Evolutionary conservation across 1,140 invertebrate species (phyloP).

Genomic region (Drosophila bipectinata): DNA sequence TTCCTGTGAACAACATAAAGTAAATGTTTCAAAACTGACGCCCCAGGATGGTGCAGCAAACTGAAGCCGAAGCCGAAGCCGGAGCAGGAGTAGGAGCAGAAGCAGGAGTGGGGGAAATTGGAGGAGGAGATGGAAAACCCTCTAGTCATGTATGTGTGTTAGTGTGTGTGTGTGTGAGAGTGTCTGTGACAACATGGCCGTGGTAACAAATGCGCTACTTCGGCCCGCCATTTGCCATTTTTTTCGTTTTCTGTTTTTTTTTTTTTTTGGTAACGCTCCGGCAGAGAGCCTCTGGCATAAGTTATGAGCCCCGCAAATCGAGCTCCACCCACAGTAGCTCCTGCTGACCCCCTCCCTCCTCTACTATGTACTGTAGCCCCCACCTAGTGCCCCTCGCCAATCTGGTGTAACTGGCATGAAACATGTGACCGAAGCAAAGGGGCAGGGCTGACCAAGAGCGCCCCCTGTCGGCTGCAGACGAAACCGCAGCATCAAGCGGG

Average conservation of each 20-base stretch:
- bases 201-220: slow-evolving; percentile 72
- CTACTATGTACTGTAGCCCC: neutral
- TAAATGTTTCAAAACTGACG: slow-evolving; percentile 81
- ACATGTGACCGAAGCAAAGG: slow-evolving; percentile 69
- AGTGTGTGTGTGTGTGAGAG: slow-evolving; percentile 15
- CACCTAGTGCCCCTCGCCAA: slow-evolving; percentile 4
- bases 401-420: slow-evolving; percentile 72
- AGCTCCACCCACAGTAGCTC: neutral
- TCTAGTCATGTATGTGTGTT: slow-evolving; percentile 17
- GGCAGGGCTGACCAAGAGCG: slow-evolving; percentile 36
- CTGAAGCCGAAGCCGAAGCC: neutral
- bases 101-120: neutral
- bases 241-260: slow-evolving; percentile 37
- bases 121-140: slow-evolving; percentile 3
- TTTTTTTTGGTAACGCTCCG: neutral
- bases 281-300: slow-evolving; percentile 59
- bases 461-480: slow-evolving; percentile 66
- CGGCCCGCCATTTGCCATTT: slow-evolving; percentile 62
- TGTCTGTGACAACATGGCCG: slow-evolving; percentile 64
- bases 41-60: slow-evolving; percentile 35
- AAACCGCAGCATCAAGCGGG: slow-evolving; percentile 61
- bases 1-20: slow-evolving; percentile 82
- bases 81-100: neutral
- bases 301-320: slow-evolving; percentile 57
- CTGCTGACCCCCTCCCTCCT: neutral